phyloP scores from a whole-genome alignment of 2,888 invertebrate species.

The Elysia crispata region DNA sequence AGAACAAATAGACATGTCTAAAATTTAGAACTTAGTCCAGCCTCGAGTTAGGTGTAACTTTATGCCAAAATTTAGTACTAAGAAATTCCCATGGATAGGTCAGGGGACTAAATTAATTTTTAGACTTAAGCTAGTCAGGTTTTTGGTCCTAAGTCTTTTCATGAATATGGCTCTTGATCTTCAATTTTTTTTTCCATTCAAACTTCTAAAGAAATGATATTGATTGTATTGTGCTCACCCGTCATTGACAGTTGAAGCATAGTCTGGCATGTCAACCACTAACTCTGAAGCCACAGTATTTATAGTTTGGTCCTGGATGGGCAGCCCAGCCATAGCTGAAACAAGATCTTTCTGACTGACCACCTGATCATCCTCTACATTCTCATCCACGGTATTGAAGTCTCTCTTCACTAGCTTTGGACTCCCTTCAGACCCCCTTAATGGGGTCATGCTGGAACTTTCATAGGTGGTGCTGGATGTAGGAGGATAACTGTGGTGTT shows the following conservation, averaged over 20 bases:
- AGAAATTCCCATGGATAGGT: too few relatives aligned
- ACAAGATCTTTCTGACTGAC: constrained; percentile 56
- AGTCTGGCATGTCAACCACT: constrained; percentile 74
- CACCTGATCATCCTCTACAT: neutral
- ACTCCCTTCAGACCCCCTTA: neutral
- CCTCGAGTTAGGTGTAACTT: too few relatives aligned
- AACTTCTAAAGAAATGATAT: neutral
- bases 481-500: constrained; percentile 60
- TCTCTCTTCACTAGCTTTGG: neutral
- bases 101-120: too few relatives aligned
- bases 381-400: too few relatives aligned
- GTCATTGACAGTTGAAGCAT: constrained; percentile 65
- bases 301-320: constrained; percentile 66
- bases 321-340: constrained; percentile 58
- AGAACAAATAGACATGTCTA: too few relatives aligned
- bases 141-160: too few relatives aligned
- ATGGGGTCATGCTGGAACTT: constrained; percentile 38
- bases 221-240: constrained; percentile 19
- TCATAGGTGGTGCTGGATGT: constrained; percentile 66
- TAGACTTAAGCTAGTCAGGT: too few relatives aligned
- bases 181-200: too few relatives aligned
- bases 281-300: constrained; percentile 71
- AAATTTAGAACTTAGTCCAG: too few relatives aligned
- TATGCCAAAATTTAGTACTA: too few relatives aligned
- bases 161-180: too few relatives aligned